Percentiles rank a stretch among this genome's conserved stretches.
phyloP scores from a whole-genome alignment of 2,888 invertebrate genomes.

The Euspilapteryx auroguttella region DNA sequence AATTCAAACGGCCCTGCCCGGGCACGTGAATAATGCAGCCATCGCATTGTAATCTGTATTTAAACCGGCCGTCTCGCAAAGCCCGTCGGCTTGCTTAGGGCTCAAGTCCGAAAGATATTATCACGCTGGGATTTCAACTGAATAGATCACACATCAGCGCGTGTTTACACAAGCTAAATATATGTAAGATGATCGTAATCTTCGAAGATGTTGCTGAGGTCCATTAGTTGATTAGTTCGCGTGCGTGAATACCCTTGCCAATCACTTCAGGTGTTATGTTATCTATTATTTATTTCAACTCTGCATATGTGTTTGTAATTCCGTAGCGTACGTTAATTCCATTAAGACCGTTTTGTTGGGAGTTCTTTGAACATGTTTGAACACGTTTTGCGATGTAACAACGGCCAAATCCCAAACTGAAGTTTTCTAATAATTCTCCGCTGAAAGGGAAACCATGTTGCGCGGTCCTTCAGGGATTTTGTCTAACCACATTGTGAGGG shows the following conservation, averaged over 20 bases:
- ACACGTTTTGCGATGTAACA: too few species aligned
- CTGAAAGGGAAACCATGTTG: constrained; percentile 50
- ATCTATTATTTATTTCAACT: constrained; percentile 2
- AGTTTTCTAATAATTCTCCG: constrained; percentile 19
- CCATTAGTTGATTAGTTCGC: constrained; percentile 43
- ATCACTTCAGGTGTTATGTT: constrained; percentile 2
- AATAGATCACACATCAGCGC: constrained; percentile 1
- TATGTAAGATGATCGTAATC: constrained; percentile 22
- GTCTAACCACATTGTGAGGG: constrained; percentile 43
- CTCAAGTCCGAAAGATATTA: neutral
- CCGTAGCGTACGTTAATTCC: too few species aligned
- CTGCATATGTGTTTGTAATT: too few species aligned
- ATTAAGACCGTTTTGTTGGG: too few species aligned
- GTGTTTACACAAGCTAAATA: neutral
- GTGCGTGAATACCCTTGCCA: constrained; percentile 14
- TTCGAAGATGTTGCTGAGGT: constrained; percentile 19
- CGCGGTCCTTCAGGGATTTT: constrained; percentile 36
- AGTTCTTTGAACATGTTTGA: too few species aligned
- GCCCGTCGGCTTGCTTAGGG: constrained; percentile 5
- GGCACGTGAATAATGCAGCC: constrained; percentile 23
- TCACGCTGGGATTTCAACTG: neutral
- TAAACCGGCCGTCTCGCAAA: constrained; percentile 13
- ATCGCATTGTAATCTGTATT: constrained; percentile 26
- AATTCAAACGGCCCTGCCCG: constrained; percentile 17
- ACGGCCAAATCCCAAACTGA: constrained; percentile 3